Evolutionary conservation across 2,113 vertebrate species (phyloP).

Genomic region (Loxodonta africana): DNA sequence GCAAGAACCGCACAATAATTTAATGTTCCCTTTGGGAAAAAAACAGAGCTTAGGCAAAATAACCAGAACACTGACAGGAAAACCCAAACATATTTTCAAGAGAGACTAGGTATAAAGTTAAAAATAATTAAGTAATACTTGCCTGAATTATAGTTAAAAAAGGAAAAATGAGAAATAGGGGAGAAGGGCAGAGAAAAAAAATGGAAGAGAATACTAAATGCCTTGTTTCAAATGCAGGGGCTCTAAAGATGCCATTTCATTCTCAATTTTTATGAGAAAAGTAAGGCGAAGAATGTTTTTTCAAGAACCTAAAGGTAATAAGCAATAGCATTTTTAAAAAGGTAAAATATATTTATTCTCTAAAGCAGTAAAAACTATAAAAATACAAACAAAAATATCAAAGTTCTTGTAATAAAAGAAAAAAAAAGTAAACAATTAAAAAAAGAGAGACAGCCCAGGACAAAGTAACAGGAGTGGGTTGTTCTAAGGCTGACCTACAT

Average conservation of each 20-base stretch:
- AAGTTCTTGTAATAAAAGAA: conserved; percentile 5
- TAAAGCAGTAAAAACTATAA: not conserved
- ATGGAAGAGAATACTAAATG: not conserved
- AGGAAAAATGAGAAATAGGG: not conserved
- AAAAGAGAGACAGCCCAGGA: not conserved
- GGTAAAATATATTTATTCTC: not conserved
- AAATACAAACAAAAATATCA: not conserved
- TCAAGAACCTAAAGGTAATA: not conserved
- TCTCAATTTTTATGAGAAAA: not conserved
- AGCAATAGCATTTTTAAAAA: not conserved
- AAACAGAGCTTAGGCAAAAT: not conserved
- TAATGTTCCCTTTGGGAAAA: not conserved
- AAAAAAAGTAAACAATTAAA: conserved; percentile 7
- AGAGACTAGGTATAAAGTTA: not conserved
- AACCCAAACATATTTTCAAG: not conserved
- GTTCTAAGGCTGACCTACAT: conserved; percentile 34
- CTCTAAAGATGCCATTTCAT: not conserved
- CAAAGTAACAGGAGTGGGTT: not conserved
- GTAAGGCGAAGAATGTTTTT: not conserved
- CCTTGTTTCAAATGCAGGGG: not conserved
- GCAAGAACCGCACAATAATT: too few relatives aligned
- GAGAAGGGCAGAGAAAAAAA: not conserved
- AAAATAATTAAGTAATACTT: not conserved
- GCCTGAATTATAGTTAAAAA: not conserved
- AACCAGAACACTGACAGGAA: not conserved